phyloP scores from a whole-genome alignment of 2,888 invertebrate genomes.

The Polydrusus cervinus region DNA sequence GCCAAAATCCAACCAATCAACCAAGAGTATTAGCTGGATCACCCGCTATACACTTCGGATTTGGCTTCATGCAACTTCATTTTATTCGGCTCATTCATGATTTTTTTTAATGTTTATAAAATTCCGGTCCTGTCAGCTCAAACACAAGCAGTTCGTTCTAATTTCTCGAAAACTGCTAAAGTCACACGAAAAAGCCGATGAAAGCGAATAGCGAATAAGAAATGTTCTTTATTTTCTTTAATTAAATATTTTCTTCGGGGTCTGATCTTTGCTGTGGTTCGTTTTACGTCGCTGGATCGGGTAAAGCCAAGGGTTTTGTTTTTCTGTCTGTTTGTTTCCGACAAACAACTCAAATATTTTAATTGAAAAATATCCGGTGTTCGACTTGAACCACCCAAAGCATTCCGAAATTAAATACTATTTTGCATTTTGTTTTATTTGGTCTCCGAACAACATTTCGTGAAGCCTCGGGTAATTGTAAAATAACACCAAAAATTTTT shows the following conservation, averaged over 20 bases:
- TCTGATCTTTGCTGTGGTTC: constrained; percentile 31
- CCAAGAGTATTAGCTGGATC: too few relatives aligned
- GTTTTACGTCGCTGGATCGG: constrained; percentile 22
- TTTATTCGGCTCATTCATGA: too few relatives aligned
- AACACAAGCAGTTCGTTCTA: constrained; percentile 2
- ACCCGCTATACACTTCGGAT: too few relatives aligned
- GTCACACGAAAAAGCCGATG: constrained; percentile 34
- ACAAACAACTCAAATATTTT: constrained; percentile 41
- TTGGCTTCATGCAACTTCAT: too few relatives aligned
- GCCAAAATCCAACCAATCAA: too few relatives aligned
- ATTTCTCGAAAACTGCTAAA: constrained; percentile 30
- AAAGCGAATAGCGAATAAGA: constrained; percentile 36
- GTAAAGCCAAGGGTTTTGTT: constrained; percentile 32
- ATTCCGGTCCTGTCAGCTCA: not conserved
- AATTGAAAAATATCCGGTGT: constrained; percentile 41
- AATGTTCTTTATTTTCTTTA: constrained; percentile 44
- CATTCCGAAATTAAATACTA: constrained; percentile 36
- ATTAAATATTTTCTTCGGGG: constrained; percentile 41
- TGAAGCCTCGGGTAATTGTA: constrained; percentile 11
- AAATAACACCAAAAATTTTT: constrained; percentile 19
- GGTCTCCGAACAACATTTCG: constrained; percentile 15
- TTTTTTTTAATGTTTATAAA: not conserved
- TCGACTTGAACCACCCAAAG: constrained; percentile 26
- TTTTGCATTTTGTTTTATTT: constrained; percentile 36
- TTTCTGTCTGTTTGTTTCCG: constrained; percentile 36